Evolutionary conservation across 2,113 vertebrate species (phyloP), one percentile per base, ranked within the genome.

Genomic region (Catharus fuscescens): DNA sequence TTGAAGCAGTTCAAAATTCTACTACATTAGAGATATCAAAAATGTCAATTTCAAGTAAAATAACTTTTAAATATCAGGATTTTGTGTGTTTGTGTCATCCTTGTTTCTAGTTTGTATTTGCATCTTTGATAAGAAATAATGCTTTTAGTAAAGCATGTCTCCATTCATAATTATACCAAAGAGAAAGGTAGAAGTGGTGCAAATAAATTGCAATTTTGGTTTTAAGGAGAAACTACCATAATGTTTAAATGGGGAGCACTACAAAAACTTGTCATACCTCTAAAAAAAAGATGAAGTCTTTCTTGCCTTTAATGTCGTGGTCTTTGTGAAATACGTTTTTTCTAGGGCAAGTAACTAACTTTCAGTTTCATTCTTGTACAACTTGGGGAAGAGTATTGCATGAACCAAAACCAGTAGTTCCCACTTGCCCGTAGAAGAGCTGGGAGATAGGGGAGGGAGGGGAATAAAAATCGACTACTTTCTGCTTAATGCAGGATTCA

Each of bases 381-480:
- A 5, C 25, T 60, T 44, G 36, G 79, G 32, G 16, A 82, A n/a
- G 5, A 69, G 14, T 57, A 69, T 5, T 64, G 19, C 10, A 60
- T 36, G n/a, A 76, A 19, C 9, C 16, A 88, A 59, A 81, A 23
- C 3, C 28, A 85, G 18, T 2, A 60, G 11, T 53, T 90, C 18
- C 19, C 18, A 47, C 4, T 29, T 23, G n/a, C 5, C 12, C 26
- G 57, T 34, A 76, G 34, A 11, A 61, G 12, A 87, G 15, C 14
- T 15, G 8, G 19, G 9, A 32, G 1, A 0, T 7, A 5, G 10
- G 7, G 9, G 10, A 42, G 42, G 5, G 18, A 53, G 10, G 2
- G 2, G 2, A 45, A 12, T 29, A 56, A 20, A 34, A 61, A 26
- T 11, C 82, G 9, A 34, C 48, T 54, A 25, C 1, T 40, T 95